Evolutionary conservation across 2,797 vertebrate species (phyloP).

Genomic region (Apogon talboti): DNA sequence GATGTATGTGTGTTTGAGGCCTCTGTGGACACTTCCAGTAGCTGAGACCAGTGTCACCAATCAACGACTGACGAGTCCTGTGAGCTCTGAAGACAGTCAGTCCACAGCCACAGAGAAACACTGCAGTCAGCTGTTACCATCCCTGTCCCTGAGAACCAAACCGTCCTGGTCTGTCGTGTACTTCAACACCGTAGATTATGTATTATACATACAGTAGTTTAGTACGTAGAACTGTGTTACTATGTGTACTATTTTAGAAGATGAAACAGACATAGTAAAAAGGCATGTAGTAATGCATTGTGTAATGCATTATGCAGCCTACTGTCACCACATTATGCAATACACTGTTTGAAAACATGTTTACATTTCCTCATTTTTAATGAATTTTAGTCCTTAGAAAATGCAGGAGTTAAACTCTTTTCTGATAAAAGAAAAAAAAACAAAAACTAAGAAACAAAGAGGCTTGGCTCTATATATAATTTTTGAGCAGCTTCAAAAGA

Average conservation of each 20-base stretch:
- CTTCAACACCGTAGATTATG: conserved; percentile 7
- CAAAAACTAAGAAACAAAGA: too few species aligned
- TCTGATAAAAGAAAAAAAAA: too few species aligned
- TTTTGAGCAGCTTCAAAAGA: too few species aligned
- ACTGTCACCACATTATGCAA: too few species aligned
- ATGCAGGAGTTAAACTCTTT: too few species aligned
- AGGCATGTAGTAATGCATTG: not conserved
- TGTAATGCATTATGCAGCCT: too few species aligned
- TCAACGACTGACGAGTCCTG: conserved; percentile 70
- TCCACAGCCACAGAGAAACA: conserved; percentile 41
- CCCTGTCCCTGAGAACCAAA: conserved; percentile 19
- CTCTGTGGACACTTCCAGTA: conserved; percentile 68
- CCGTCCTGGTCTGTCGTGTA: conserved; percentile 9
- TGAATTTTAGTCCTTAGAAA: too few species aligned
- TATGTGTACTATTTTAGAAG: not conserved
- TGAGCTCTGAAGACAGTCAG: conserved; percentile 64
- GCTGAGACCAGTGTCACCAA: conserved; percentile 67
- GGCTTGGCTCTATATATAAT: too few species aligned
- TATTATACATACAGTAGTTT: not conserved
- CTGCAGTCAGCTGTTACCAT: conserved; percentile 57
- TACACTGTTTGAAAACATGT: too few species aligned
- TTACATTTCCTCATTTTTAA: too few species aligned
- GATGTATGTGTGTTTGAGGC: conserved; percentile 37
- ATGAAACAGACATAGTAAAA: not conserved
- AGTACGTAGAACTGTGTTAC: not conserved